Percentiles rank a stretch among this genome's conserved stretches.
phyloP scores from a whole-genome alignment of 2,113 vertebrate genomes.

The Chionis minor region DNA sequence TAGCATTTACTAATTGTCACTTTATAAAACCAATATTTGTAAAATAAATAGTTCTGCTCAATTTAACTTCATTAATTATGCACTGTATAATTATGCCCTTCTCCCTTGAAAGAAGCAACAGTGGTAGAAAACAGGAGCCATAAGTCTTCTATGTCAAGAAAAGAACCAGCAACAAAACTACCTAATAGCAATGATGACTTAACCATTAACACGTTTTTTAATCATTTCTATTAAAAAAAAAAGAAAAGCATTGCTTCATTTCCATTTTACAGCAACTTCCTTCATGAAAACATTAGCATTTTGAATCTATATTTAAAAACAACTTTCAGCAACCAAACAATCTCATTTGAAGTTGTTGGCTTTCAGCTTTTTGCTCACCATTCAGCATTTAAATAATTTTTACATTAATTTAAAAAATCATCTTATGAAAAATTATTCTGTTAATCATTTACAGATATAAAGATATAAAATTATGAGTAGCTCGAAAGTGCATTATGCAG shows the following conservation, averaged over 20 bases:
- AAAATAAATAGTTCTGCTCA: constrained; percentile 57
- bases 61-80: constrained; percentile 42
- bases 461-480: not conserved
- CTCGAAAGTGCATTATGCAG: not conserved
- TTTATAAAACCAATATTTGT: constrained; percentile 38
- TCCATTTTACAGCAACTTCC: not conserved
- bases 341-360: not conserved
- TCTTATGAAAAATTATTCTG: not conserved
- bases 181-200: not conserved
- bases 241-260: not conserved
- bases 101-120: not conserved
- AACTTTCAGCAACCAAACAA: not conserved
- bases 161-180: not conserved
- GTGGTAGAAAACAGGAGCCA: not conserved
- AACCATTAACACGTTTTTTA: not conserved
- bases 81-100: not conserved
- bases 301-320: not conserved
- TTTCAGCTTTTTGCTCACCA: not conserved
- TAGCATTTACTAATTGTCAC: constrained; percentile 48
- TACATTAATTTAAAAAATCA: not conserved
- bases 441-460: not conserved
- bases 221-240: not conserved
- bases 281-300: not conserved
- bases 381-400: not conserved
- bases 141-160: not conserved